Percentiles rank a stretch among this genome's conserved stretches.
Evolutionary conservation across 2,888 invertebrate species (phyloP).

Genomic region (Macroteleia sp.): DNA sequence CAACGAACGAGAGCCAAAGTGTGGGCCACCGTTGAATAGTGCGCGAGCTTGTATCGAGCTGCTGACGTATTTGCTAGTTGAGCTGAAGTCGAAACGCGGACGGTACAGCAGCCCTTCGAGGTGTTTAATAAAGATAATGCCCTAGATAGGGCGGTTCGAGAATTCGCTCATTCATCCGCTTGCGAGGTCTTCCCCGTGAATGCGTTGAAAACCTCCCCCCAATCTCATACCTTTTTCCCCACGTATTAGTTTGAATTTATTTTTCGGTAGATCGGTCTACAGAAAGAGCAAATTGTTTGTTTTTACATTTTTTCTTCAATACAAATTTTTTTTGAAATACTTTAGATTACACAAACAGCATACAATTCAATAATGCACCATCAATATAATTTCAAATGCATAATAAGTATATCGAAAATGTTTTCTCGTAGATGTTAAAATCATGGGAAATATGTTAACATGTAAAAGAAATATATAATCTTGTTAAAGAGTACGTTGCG

Average conservation of each 20-base stretch:
- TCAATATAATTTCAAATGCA: too few species aligned
- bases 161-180: slow-evolving; percentile 78
- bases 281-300: slow-evolving; percentile 7
- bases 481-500: too few species aligned
- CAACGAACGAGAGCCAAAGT: slow-evolving; percentile 39
- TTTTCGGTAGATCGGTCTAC: slow-evolving; percentile 24
- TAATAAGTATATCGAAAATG: too few species aligned
- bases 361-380: too few species aligned
- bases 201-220: slow-evolving; percentile 78
- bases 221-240: slow-evolving; percentile 8
- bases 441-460: too few species aligned
- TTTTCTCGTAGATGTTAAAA: too few species aligned
- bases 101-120: slow-evolving; percentile 72
- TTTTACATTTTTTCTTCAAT: not conserved
- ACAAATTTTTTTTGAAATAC: too few species aligned
- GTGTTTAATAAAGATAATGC: slow-evolving; percentile 84
- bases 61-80: slow-evolving; percentile 57
- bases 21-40: slow-evolving; percentile 39
- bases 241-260: slow-evolving; percentile 38
- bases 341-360: too few species aligned
- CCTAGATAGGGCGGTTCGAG: slow-evolving; percentile 78
- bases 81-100: slow-evolving; percentile 61
- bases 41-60: slow-evolving; percentile 40
- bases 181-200: slow-evolving; percentile 80
- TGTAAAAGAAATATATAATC: too few species aligned